Percentiles rank a stretch among this genome's conserved stretches.
phyloP scores from a whole-genome alignment of 1,140 invertebrate genomes.

The Ceratosolen solmsi region DNA sequence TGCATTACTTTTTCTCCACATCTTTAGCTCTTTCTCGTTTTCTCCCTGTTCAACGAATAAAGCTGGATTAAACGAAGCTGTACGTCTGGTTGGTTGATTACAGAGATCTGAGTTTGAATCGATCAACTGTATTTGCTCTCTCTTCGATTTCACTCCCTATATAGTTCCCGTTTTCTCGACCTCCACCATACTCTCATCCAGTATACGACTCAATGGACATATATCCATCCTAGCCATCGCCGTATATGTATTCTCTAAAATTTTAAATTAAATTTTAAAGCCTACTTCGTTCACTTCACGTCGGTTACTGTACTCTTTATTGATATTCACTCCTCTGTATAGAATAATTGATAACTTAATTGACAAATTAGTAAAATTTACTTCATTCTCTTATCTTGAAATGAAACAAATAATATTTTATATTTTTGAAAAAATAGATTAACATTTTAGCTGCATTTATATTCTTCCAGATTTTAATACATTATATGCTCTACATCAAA shows the following conservation, averaged over 20 bases:
- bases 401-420: too few species aligned
- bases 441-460: too few species aligned
- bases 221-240: constrained; percentile 51
- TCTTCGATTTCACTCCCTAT: constrained; percentile 47
- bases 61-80: constrained; percentile 48
- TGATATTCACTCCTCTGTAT: constrained; percentile 61
- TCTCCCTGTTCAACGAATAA: constrained; percentile 37
- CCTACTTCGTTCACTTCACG: constrained; percentile 16
- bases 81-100: constrained; percentile 62
- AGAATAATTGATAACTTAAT: constrained; percentile 62
- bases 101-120: constrained; percentile 64
- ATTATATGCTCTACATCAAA: too few species aligned
- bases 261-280: constrained; percentile 64
- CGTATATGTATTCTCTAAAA: constrained; percentile 49
- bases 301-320: constrained; percentile 47
- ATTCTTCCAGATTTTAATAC: too few species aligned
- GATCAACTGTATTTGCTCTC: constrained; percentile 61
- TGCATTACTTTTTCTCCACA: constrained; percentile 3
- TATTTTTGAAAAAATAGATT: too few species aligned
- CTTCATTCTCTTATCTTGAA: too few species aligned
- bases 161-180: constrained; percentile 39
- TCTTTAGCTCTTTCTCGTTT: constrained; percentile 26
- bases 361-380: too few species aligned
- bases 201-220: constrained; percentile 13
- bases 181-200: not conserved